phyloP scores from a whole-genome alignment of 2,113 vertebrate genomes.

The Vanacampus margaritifer region DNA sequence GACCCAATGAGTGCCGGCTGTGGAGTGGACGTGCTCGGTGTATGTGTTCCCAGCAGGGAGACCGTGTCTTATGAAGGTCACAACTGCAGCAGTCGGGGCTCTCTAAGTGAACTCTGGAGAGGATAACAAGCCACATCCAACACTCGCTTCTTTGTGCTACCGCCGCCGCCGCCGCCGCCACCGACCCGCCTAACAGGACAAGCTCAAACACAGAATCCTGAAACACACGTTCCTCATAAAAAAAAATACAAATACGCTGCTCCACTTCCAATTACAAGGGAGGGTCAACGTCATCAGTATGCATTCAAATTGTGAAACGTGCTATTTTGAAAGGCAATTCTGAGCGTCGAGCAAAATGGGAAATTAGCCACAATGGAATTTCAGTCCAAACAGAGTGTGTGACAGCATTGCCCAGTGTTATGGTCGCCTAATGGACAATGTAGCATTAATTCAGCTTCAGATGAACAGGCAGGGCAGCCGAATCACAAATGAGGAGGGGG shows the following conservation, averaged over 20 bases:
- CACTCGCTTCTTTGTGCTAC: slow-evolving; percentile 59
- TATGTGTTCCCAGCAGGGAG: slow-evolving; percentile 72
- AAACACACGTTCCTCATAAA: slow-evolving; percentile 9
- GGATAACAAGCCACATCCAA: slow-evolving; percentile 67
- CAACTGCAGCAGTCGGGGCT: slow-evolving; percentile 72
- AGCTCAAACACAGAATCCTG: slow-evolving; percentile 26
- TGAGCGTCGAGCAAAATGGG: slow-evolving; percentile 41
- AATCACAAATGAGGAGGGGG: slow-evolving; percentile 78
- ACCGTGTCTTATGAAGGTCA: slow-evolving; percentile 75
- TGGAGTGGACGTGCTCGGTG: slow-evolving; percentile 70
- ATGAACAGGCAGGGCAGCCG: slow-evolving; percentile 83
- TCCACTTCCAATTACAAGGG: slow-evolving; percentile 42
- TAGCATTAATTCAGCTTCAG: slow-evolving; percentile 83
- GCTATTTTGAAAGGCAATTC: slow-evolving; percentile 59
- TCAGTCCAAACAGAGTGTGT: slow-evolving; percentile 69
- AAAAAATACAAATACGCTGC: slow-evolving; percentile 18
- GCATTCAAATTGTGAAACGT: slow-evolving; percentile 52
- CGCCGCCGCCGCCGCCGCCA: slow-evolving; percentile 33
- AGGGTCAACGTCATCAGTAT: slow-evolving; percentile 37
- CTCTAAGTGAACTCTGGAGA: slow-evolving; percentile 72
- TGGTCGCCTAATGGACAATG: slow-evolving; percentile 76
- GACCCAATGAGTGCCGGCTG: slow-evolving; percentile 75
- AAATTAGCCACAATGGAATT: slow-evolving; percentile 61
- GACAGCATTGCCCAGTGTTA: slow-evolving; percentile 72
- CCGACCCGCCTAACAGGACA: slow-evolving; percentile 43